A percentile compares a stretch with the other conserved stretches of the same genome.
Conservation (phyloP, 1,140 invertebrate species). For the Drosophila varians region DNA sequence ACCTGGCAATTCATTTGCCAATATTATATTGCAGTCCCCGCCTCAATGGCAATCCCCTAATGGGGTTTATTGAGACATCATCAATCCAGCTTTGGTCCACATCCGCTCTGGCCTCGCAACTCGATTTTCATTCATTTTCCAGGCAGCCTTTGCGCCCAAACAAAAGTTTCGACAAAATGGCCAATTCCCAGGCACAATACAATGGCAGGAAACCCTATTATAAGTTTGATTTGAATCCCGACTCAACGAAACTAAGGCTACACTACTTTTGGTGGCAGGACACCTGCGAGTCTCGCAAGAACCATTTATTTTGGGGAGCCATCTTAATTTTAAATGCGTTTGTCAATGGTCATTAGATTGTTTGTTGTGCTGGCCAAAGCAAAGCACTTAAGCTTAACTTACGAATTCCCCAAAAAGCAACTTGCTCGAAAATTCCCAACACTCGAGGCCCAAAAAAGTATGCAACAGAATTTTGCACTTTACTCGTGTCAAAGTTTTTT, state of each 20-base stretch:
- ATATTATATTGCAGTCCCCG: constrained; percentile 58
- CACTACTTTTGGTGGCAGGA: background rate
- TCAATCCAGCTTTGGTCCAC: constrained; percentile 40
- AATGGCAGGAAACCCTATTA: constrained; percentile 16
- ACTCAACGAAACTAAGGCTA: background rate
- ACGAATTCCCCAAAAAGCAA: constrained; percentile 12
- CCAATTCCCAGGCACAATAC: constrained; percentile 20
- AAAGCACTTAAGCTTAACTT: constrained; percentile 9
- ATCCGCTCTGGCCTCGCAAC: constrained; percentile 13
- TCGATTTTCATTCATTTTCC: background rate
- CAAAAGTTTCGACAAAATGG: constrained; percentile 26
- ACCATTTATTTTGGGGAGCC: background rate
- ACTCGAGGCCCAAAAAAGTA: constrained; percentile 47
- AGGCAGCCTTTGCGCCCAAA: constrained; percentile 30
- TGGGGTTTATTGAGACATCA: constrained; percentile 51
- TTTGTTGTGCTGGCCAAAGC: background rate
- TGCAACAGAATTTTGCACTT: constrained; percentile 75
- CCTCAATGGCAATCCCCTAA: constrained; percentile 46
- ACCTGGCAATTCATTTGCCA: constrained; percentile 64
- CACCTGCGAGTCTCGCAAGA: background rate
- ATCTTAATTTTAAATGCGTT: background rate
- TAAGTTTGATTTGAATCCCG: constrained; percentile 2
- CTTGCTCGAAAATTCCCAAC: constrained; percentile 13
- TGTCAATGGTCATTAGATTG: background rate
- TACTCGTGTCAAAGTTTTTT: constrained; percentile 59